Percentiles rank a stretch among this genome's conserved stretches.
Evolutionary conservation across 1,140 invertebrate genomes (phyloP).

Genomic region (Drosophila obscura): DNA sequence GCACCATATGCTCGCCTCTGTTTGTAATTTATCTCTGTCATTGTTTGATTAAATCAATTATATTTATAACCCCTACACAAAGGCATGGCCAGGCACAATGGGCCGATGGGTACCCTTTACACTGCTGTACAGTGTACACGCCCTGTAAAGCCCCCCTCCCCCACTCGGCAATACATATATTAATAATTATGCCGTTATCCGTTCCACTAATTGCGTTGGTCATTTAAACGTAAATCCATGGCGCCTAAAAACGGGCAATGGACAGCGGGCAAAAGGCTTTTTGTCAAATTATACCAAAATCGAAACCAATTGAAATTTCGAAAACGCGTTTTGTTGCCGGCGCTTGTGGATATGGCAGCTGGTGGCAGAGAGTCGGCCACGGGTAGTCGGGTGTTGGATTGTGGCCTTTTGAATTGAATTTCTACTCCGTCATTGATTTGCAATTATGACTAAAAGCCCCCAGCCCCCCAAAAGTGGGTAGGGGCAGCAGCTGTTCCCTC

Average conservation of each 20-base stretch:
- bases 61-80: constrained; percentile 33
- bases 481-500: background rate
- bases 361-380: too few relatives aligned
- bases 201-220: constrained; percentile 63
- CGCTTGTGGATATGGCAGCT: too few relatives aligned
- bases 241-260: background rate
- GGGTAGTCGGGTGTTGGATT: background rate
- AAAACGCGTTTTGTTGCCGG: constrained; percentile 14
- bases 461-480: too few relatives aligned
- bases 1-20: background rate
- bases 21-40: constrained; percentile 49
- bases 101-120: too few relatives aligned
- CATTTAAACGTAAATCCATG: constrained; percentile 63
- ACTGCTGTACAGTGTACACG: background rate
- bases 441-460: constrained; percentile 60
- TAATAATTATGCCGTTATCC: constrained; percentile 45
- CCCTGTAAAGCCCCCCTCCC: too few relatives aligned
- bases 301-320: constrained; percentile 62
- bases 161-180: background rate
- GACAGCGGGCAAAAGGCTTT: constrained; percentile 25
- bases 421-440: constrained; percentile 67
- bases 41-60: constrained; percentile 67
- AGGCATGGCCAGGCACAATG: constrained; percentile 4
- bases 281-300: constrained; percentile 56
- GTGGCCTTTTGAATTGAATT: constrained; percentile 47